phyloP scores from a whole-genome alignment of 1,140 invertebrate genomes.

The Stegodyphus dumicola region DNA sequence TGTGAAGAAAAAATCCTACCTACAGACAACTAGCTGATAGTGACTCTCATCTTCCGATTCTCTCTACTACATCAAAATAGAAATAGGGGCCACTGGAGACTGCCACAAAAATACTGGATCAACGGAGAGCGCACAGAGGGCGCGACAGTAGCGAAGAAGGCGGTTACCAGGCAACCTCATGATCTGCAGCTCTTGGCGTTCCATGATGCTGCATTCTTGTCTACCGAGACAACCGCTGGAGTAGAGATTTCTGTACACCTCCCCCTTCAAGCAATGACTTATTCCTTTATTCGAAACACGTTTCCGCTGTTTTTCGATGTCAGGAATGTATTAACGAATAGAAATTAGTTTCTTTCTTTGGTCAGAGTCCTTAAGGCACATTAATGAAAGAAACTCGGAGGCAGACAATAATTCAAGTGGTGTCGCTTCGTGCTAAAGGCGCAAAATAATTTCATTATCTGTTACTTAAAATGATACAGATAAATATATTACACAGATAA shows the following conservation, averaged over 20 bases:
- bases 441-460: too few relatives aligned
- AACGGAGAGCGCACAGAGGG: conserved; percentile 7
- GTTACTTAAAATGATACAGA: too few relatives aligned
- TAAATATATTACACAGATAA: too few relatives aligned
- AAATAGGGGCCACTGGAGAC: not conserved
- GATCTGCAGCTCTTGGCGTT: conserved; percentile 18
- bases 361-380: too few relatives aligned
- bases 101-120: conserved; percentile 13
- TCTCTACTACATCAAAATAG: not conserved
- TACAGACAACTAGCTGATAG: too few relatives aligned
- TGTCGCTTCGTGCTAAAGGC: too few relatives aligned
- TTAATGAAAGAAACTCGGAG: too few relatives aligned
- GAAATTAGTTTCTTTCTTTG: too few relatives aligned
- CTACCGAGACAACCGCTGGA: not conserved
- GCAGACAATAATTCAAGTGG: too few relatives aligned
- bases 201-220: conserved; percentile 9
- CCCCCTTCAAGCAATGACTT: not conserved
- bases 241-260: not conserved
- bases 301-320: too few relatives aligned
- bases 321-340: too few relatives aligned
- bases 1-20: too few relatives aligned
- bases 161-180: conserved; percentile 48
- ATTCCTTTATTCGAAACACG: not conserved
- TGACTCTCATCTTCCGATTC: not conserved
- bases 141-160: not conserved